Evolutionary conservation across 2,113 vertebrate species (phyloP), one percentile per base, ranked within the genome.

Genomic region (Camelus bactrianus): DNA sequence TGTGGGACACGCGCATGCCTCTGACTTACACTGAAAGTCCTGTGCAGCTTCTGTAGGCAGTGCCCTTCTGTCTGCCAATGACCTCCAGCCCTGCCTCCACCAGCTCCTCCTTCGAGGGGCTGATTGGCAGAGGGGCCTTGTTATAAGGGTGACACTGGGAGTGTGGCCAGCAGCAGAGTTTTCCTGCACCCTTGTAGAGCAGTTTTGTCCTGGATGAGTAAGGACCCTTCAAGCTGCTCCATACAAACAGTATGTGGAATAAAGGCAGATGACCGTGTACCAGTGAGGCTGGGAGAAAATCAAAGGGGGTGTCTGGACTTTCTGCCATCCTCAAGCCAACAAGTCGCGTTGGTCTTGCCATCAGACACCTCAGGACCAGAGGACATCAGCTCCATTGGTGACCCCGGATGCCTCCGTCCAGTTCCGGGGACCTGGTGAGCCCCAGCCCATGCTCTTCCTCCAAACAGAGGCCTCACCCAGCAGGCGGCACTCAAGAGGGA

Each of bases 171-270:
- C 35, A 11, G 32, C 24, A 75, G 54, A 38, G 62, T 46, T 76
- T 58, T 42, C 6, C 77, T 8, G 0, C 2, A 5, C 6, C 11
- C n/a, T 70, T 12, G 8, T n/a, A 77, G 79, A 67, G 85, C 32
- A 35, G 26, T 32, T 77, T 19, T 62, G 24, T 83, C 84, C 79
- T 60, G 38, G 48, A 52, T 56, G 32, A 50, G 46, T 26, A 77
- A 56, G 89, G 80, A 52, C 79, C 67, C 72, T 85, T 84, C 56
- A 16, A 15, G 58, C 50, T 48, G 13, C 50, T 75, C 56, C 60
- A n/a, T 5, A 30, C 24, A 7, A 42, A 46, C 14, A 17, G 0
- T 8, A 3, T 19, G 1, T 19, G 26, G 11, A 26, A 32, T 76
- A n/a, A 93, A 96, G 24, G n/a, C 65, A 62, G 30, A n/a, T 73